phyloP scores from a whole-genome alignment of 2,113 vertebrate species.

The Uria aalge region DNA sequence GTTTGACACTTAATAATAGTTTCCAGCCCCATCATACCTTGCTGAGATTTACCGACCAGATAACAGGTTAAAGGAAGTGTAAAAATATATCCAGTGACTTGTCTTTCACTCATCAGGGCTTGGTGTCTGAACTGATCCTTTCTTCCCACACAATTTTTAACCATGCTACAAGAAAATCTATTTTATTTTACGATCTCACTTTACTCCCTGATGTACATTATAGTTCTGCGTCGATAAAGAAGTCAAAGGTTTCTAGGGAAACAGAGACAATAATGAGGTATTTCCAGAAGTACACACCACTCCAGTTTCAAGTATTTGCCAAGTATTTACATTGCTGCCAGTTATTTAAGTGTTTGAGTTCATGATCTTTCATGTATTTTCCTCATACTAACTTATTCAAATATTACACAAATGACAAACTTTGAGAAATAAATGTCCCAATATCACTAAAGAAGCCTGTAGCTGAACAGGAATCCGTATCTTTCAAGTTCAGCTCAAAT shows the following conservation, averaged over 20 bases:
- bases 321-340: not conserved
- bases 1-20: not conserved
- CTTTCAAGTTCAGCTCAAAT: not conserved
- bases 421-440: not conserved
- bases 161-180: not conserved
- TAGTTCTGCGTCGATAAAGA: not conserved
- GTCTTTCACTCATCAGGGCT: not conserved
- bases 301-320: not conserved
- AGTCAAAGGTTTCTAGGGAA: not conserved
- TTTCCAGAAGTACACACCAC: not conserved
- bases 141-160: not conserved
- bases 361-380: not conserved
- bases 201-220: not conserved
- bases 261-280: not conserved
- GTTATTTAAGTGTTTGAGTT: not conserved
- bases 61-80: constrained; percentile 2
- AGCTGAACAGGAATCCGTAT: not conserved
- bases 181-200: not conserved
- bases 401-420: not conserved
- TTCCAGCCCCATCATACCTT: not conserved
- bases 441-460: not conserved
- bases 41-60: constrained; percentile 11
- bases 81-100: not conserved
- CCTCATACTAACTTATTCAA: not conserved
- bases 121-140: not conserved